Conservation (phyloP, 2,797 vertebrate genomes). For the Epinephelus awoara region DNA sequence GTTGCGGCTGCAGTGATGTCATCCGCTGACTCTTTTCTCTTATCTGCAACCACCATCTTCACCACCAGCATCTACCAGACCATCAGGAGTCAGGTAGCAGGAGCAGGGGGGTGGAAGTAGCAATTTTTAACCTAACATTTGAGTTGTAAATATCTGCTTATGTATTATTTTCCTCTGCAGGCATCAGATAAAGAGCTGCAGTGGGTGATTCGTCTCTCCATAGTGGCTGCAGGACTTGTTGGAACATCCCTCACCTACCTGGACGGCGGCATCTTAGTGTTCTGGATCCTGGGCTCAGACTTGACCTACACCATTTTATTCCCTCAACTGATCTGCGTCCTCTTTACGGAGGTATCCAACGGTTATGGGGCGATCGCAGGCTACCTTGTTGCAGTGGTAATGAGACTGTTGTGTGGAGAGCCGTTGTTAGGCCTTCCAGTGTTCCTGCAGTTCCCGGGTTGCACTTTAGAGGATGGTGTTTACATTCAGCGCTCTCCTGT, state of each 20-base stretch:
- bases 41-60: conserved; percentile 67
- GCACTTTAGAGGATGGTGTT: conserved; percentile 49
- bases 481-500: conserved; percentile 79
- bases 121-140: no score
- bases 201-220: conserved; percentile 76
- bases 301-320: conserved; percentile 79
- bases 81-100: conserved; percentile 41
- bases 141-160: background rate
- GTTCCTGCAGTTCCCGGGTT: conserved; percentile 71
- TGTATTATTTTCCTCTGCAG: conserved; percentile 42
- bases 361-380: conserved; percentile 57
- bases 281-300: conserved; percentile 82
- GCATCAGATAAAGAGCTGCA: conserved; percentile 78
- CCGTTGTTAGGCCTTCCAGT: conserved; percentile 63
- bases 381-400: background rate
- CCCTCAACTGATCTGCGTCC: conserved; percentile 82
- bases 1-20: conserved; percentile 62
- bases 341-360: conserved; percentile 75
- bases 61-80: conserved; percentile 60
- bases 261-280: conserved; percentile 57
- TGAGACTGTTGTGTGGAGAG: conserved; percentile 50
- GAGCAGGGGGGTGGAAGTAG: background rate
- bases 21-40: conserved; percentile 67
- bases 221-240: conserved; percentile 64
- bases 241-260: conserved; percentile 74